phyloP scores from a whole-genome alignment of 2,113 vertebrate species.

The Formicarius rufipectus region DNA sequence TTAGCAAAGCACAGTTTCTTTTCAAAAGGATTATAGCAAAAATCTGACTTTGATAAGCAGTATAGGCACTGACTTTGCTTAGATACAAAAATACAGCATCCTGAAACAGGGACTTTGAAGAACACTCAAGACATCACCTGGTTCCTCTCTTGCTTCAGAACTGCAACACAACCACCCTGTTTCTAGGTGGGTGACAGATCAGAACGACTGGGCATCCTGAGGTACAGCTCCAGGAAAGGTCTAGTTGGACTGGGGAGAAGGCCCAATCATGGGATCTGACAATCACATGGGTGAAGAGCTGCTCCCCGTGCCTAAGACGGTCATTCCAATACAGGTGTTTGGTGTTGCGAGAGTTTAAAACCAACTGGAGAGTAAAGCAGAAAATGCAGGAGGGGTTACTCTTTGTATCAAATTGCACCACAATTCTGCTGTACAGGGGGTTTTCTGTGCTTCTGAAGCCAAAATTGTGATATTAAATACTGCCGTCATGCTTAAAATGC shows the following conservation, averaged over 20 bases:
- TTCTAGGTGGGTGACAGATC: not conserved
- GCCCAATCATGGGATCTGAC: not conserved
- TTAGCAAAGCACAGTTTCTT: not conserved
- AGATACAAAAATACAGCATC: not conserved
- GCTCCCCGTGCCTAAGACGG: not conserved
- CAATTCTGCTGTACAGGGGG: not conserved
- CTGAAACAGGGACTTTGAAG: not conserved
- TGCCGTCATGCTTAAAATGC: not conserved
- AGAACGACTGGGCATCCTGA: not conserved
- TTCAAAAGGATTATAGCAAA: not conserved
- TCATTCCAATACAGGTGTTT: not conserved
- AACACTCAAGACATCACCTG: not conserved
- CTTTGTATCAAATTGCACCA: fast-evolving
- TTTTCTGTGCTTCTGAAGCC: not conserved
- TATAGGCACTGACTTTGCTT: not conserved
- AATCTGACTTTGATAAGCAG: not conserved
- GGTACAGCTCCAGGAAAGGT: not conserved
- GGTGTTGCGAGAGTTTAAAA: not conserved
- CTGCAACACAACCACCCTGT: not conserved
- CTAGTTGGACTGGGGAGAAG: not conserved
- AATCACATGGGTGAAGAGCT: not conserved
- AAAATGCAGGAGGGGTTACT: not conserved
- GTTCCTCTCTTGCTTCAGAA: not conserved
- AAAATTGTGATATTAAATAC: not conserved
- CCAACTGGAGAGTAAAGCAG: not conserved